phyloP scores from a whole-genome alignment of 1,140 invertebrate genomes.

The Trichonephila clavipes region DNA sequence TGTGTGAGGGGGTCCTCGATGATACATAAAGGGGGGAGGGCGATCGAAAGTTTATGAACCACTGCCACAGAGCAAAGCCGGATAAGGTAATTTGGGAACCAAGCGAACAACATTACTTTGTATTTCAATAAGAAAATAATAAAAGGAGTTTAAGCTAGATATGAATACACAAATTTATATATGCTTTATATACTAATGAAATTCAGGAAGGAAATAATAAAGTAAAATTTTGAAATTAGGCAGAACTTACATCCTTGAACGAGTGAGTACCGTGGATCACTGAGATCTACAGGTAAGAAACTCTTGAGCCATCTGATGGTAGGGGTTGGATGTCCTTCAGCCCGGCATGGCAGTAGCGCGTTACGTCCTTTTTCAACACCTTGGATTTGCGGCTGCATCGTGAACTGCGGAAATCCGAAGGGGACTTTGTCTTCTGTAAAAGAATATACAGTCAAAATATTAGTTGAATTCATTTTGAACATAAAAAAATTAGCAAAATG shows the following conservation, averaged over 20 bases:
- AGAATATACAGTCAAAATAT: conserved; percentile 44
- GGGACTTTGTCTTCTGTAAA: conserved; percentile 91
- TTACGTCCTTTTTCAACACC: conserved; percentile 98
- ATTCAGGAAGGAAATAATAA: no score
- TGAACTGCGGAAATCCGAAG: conserved; percentile 93
- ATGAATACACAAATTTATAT: no score
- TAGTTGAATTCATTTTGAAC: conserved; percentile 21
- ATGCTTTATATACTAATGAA: no score
- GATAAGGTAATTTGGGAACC: no score
- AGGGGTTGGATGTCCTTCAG: conserved; percentile 91
- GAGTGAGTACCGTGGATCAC: conserved; percentile 91
- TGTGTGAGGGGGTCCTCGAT: no score
- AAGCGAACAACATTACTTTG: no score
- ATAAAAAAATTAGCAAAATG: background rate
- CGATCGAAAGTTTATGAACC: no score
- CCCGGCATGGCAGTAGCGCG: conserved; percentile 92
- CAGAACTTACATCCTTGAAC: conserved; percentile 85
- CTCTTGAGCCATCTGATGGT: conserved; percentile 96
- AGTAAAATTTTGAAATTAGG: background rate
- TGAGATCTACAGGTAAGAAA: conserved; percentile 91
- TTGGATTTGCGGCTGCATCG: conserved; percentile 89
- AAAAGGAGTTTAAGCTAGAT: no score
- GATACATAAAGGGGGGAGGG: no score
- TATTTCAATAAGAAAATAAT: no score
- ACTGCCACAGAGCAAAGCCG: no score